Evolutionary conservation across 2,797 vertebrate species (phyloP).

Genomic region (Coendou prehensilis): DNA sequence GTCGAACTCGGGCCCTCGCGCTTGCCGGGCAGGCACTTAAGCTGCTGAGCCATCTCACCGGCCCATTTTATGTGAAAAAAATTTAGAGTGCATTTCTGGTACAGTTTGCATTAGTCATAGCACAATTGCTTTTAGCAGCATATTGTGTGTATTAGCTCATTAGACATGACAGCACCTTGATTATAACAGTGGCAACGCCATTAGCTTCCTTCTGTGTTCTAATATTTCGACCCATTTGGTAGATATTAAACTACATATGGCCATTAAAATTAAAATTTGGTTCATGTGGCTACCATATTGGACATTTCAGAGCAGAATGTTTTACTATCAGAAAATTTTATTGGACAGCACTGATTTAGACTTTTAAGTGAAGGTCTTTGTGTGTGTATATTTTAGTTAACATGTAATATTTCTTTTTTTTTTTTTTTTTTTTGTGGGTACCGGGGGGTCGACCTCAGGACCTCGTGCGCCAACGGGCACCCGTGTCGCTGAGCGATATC

Average conservation of each 20-base stretch:
- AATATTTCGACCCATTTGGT: conserved; percentile 44
- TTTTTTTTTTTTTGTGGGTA: neutral
- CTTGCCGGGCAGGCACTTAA: too few relatives aligned
- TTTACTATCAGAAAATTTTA: conserved; percentile 63
- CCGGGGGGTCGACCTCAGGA: too few relatives aligned
- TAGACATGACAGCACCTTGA: conserved; percentile 19
- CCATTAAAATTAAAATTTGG: conserved; percentile 53
- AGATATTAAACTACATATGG: conserved; percentile 4
- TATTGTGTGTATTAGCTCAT: conserved; percentile 6
- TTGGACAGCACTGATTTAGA: neutral
- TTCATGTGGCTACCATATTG: neutral
- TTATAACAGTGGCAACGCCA: conserved; percentile 23
- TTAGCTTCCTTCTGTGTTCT: neutral
- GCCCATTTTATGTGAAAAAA: too few relatives aligned
- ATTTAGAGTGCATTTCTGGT: conserved; percentile 57
- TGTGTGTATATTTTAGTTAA: conserved; percentile 41
- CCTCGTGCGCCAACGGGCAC: too few relatives aligned
- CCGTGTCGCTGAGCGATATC: too few relatives aligned
- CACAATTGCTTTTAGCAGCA: conserved; percentile 33
- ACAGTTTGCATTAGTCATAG: conserved; percentile 31
- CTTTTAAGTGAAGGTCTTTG: conserved; percentile 47
- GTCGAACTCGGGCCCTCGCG: too few relatives aligned
- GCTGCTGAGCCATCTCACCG: too few relatives aligned
- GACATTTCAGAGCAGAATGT: conserved; percentile 37
- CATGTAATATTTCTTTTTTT: conserved; percentile 41